A percentile compares a stretch with the other conserved stretches of the same genome.
Conservation (phyloP, 2,888 invertebrate genomes). For the Polydrusus pterygomalis region DNA sequence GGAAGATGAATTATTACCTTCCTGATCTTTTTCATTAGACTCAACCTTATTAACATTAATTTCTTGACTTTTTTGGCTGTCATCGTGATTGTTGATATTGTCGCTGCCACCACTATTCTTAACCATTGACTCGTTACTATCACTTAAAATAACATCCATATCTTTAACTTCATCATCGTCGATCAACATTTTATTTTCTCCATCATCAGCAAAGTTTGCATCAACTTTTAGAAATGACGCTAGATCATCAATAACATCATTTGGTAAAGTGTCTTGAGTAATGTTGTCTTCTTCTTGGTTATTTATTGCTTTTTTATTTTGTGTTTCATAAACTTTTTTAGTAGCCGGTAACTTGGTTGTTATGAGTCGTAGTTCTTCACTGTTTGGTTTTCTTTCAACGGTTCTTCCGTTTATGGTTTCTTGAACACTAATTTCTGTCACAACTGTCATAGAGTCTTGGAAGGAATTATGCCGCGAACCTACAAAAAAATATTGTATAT, state of each 20-base stretch:
- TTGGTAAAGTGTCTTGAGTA: neutral
- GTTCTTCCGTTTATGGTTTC: conserved; percentile 47
- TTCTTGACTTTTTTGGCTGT: neutral
- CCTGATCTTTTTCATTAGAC: neutral
- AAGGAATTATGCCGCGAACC: conserved; percentile 39
- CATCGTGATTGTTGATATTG: neutral
- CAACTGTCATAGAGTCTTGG: conserved; percentile 12
- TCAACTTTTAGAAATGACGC: conserved; percentile 24
- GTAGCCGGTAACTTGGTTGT: neutral
- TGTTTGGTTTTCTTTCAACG: conserved; percentile 46
- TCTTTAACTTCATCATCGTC: conserved; percentile 39
- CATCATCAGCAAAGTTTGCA: conserved; percentile 14
- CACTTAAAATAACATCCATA: conserved; percentile 35
- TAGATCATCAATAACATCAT: conserved; percentile 30
- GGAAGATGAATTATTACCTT: neutral
- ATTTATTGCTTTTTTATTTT: neutral
- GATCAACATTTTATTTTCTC: conserved; percentile 7
- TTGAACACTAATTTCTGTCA: conserved; percentile 50
- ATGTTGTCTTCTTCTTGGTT: neutral
- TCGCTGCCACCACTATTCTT: neutral
- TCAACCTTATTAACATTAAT: neutral
- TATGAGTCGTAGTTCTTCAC: conserved; percentile 37
- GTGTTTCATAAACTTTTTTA: neutral
- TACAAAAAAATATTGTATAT: conserved; percentile 8
- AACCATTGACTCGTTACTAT: neutral